Evolutionary conservation across 2,113 vertebrate species (phyloP).

Genomic region (Miniopterus natalensis): DNA sequence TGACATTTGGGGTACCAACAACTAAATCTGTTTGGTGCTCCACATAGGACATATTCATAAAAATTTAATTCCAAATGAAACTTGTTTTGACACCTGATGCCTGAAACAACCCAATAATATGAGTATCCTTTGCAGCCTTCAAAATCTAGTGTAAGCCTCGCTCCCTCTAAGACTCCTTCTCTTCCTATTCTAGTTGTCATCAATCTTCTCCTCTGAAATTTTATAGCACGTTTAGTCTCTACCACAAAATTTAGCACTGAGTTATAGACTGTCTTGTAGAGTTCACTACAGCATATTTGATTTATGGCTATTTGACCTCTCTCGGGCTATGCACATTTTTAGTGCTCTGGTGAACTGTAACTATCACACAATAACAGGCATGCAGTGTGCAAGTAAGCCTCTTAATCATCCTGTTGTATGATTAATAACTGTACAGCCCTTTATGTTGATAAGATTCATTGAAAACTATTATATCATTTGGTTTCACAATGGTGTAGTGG

Average conservation of each 20-base stretch:
- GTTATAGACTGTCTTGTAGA: conserved; percentile 22
- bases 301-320: conserved; percentile 46
- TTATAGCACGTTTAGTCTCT: conserved; percentile 38
- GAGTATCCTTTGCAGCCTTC: background rate
- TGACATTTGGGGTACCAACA: background rate
- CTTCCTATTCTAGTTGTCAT: background rate
- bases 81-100: background rate
- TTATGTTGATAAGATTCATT: background rate
- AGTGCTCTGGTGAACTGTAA: background rate
- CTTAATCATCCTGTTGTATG: background rate
- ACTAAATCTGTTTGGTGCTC: background rate
- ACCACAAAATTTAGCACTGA: conserved; percentile 37
- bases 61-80: conserved; percentile 35
- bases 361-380: background rate
- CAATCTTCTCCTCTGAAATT: conserved; percentile 48
- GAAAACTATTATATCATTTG: conserved; percentile 17
- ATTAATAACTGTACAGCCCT: background rate
- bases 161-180: background rate
- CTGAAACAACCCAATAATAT: background rate
- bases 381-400: background rate
- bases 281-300: background rate
- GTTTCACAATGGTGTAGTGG: background rate
- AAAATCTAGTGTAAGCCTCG: background rate
- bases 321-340: conserved; percentile 35
- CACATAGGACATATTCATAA: background rate